Percentiles rank a stretch among this genome's conserved stretches.
These are phyloP conservation scores for Enhydra lutris DNA, from an alignment of 2,113 vertebrate species.

Conservation along the genomic window DNA sequence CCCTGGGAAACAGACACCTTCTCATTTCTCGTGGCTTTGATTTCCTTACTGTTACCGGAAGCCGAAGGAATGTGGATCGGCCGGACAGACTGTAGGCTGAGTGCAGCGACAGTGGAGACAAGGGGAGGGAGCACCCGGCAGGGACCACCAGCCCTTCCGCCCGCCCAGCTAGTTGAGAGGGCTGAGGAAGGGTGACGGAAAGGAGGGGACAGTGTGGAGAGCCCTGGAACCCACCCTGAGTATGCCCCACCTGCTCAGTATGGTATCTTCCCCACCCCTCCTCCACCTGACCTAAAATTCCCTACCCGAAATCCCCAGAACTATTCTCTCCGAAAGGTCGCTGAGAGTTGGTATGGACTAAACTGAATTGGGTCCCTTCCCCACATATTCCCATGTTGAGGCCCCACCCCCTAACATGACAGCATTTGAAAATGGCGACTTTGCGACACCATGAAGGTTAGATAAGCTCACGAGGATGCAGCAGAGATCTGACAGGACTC, in stretches of 20 bases:
- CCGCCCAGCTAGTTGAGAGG: background rate
- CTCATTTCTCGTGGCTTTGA: background rate
- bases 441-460: background rate
- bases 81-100: background rate
- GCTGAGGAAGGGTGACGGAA: background rate
- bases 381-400: background rate
- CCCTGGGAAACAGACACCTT: background rate
- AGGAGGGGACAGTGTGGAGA: background rate
- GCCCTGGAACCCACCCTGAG: no score
- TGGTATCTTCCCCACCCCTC: background rate
- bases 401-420: background rate
- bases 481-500: background rate
- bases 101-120: background rate
- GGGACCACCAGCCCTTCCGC: rapidly evolving
- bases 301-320: background rate
- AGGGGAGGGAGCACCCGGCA: rapidly evolving
- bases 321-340: background rate
- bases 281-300: background rate
- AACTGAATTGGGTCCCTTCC: background rate
- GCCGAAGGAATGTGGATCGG: conserved; percentile 22
- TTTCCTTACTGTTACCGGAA: conserved; percentile 14
- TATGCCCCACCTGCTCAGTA: background rate
- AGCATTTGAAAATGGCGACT: background rate
- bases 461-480: background rate
- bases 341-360: background rate